A percentile compares a stretch with the other conserved stretches of the same genome.
These are phyloP conservation scores for Sphenopsis melanotis DNA, from an alignment of 2,797 vertebrate genomes.

Conservation along the genomic window DNA sequence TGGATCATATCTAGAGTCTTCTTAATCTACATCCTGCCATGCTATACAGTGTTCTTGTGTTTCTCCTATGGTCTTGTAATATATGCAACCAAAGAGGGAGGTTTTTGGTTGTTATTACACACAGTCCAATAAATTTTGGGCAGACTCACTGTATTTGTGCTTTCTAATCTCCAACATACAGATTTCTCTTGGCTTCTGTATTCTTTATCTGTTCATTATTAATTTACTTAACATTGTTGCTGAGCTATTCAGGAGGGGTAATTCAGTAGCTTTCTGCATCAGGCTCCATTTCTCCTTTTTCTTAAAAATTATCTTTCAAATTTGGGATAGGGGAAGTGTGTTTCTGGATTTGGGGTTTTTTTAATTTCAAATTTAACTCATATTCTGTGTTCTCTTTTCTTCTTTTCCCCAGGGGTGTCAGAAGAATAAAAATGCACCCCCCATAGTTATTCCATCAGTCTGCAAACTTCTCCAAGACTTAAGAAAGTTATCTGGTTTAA, in stretches of 20 bases:
- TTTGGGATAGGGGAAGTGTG: accelerated
- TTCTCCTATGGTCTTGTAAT: neutral
- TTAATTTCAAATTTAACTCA: neutral
- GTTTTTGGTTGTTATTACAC: neutral
- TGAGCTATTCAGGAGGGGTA: neutral
- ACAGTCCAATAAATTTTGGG: neutral
- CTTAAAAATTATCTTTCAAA: neutral
- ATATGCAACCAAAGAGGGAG: accelerated
- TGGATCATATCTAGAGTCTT: neutral
- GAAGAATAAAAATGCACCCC: neutral
- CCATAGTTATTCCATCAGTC: neutral
- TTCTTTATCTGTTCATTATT: neutral
- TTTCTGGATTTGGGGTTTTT: neutral
- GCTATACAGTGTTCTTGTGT: neutral
- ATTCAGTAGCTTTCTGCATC: neutral
- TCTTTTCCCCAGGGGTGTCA: neutral
- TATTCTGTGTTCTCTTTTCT: neutral
- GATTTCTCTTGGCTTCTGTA: neutral
- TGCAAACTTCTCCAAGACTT: neutral
- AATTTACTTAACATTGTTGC: neutral
- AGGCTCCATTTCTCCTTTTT: neutral
- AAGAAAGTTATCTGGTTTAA: neutral
- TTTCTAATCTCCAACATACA: neutral
- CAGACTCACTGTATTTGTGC: neutral
- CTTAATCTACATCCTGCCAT: neutral